A percentile compares a stretch with the other conserved stretches of the same genome.
These are phyloP conservation scores for Alectoris magna DNA, from an alignment of 2,797 vertebrate species.

Conservation along the genomic window DNA sequence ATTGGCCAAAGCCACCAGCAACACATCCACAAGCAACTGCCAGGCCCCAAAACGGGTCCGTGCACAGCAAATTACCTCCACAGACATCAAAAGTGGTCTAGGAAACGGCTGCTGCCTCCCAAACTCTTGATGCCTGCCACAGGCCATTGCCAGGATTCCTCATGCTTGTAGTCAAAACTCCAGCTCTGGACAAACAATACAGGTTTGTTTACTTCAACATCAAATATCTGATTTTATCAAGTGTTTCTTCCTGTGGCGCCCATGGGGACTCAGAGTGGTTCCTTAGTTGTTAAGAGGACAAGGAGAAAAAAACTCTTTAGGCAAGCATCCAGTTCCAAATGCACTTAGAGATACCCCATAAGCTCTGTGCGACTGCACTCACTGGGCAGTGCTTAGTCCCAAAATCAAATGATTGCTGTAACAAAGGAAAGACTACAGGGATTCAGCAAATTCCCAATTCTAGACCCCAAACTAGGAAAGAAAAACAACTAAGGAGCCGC, in stretches of 20 bases:
- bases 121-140: accelerated
- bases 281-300: background rate
- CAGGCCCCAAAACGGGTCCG: background rate
- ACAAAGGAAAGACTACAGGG: background rate
- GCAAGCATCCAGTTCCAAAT: background rate
- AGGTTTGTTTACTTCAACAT: conserved; percentile 27
- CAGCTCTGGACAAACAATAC: background rate
- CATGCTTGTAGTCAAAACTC: background rate
- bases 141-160: background rate
- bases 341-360: accelerated
- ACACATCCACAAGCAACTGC: background rate
- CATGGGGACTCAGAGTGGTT: background rate
- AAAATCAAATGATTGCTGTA: background rate
- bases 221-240: conserved; percentile 34
- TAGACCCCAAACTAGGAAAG: background rate
- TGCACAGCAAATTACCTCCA: background rate
- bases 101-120: background rate
- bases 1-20: accelerated
- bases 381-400: background rate
- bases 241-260: background rate
- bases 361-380: accelerated
- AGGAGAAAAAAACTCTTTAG: background rate
- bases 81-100: background rate
- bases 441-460: background rate
- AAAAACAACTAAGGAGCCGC: accelerated